Conservation (phyloP, 2,888 invertebrate species). For the Nebria salina region DNA sequence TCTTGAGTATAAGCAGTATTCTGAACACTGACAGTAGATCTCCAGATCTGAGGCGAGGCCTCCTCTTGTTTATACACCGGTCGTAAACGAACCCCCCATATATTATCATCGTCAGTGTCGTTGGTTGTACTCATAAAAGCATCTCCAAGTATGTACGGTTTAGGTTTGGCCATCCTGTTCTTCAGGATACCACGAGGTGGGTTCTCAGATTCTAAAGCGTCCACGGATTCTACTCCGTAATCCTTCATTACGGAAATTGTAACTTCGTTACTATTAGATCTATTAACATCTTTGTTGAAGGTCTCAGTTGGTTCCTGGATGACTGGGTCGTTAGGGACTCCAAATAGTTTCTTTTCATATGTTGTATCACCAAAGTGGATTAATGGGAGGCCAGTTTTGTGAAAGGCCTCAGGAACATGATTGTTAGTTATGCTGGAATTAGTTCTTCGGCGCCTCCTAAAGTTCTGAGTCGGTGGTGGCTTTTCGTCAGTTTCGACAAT, state of each 20-base stretch:
- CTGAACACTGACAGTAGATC: slow-evolving; percentile 62
- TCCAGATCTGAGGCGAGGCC: slow-evolving; percentile 59
- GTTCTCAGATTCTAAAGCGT: slow-evolving; percentile 57
- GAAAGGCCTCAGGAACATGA: slow-evolving; percentile 56
- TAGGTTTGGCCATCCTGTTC: slow-evolving; percentile 78
- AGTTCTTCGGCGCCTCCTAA: slow-evolving; percentile 72
- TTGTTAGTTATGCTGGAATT: slow-evolving; percentile 64
- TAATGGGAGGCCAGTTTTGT: slow-evolving; percentile 65
- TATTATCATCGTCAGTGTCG: slow-evolving; percentile 43
- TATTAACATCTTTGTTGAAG: not conserved
- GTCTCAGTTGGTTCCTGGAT: slow-evolving; percentile 42
- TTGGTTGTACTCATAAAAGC: slow-evolving; percentile 64
- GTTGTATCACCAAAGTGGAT: slow-evolving; percentile 73
- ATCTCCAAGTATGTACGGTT: slow-evolving; percentile 76
- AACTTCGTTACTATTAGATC: slow-evolving; percentile 14
- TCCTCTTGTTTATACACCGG: slow-evolving; percentile 58
- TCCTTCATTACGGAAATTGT: slow-evolving; percentile 53
- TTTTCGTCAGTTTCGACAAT: slow-evolving; percentile 90
- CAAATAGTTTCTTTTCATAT: slow-evolving; percentile 62
- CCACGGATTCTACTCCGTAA: slow-evolving; percentile 48
- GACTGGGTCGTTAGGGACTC: slow-evolving; percentile 48
- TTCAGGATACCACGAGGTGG: slow-evolving; percentile 77
- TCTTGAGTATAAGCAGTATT: slow-evolving; percentile 54
- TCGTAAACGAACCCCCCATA: slow-evolving; percentile 67
- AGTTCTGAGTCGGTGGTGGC: slow-evolving; percentile 85